These are phyloP conservation scores for Empis stercorea DNA, from an alignment of 2,888 invertebrate species.

Conservation along the genomic window DNA sequence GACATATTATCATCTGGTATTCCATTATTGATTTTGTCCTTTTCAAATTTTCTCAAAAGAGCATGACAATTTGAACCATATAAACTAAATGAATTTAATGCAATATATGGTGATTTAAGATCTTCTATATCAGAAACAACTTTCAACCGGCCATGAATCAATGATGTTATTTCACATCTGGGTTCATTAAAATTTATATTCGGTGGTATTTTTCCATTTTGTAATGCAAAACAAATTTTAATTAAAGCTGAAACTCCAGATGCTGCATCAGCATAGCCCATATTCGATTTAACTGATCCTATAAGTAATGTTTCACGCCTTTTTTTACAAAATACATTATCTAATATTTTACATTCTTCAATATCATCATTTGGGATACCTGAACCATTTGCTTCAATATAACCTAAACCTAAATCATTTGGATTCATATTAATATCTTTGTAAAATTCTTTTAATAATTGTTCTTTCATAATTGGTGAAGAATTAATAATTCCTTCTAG, in stretches of 20 bases:
- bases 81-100: constrained; percentile 80
- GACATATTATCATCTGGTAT: constrained; percentile 49
- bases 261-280: constrained; percentile 78
- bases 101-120: constrained; percentile 59
- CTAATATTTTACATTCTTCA: constrained; percentile 68
- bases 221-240: constrained; percentile 66
- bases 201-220: constrained; percentile 61
- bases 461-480: constrained; percentile 44
- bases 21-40: constrained; percentile 36
- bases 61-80: constrained; percentile 62
- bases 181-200: constrained; percentile 62
- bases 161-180: constrained; percentile 42
- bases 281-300: constrained; percentile 81
- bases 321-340: constrained; percentile 56
- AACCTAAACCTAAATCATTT: constrained; percentile 54
- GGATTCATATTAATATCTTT: constrained; percentile 55
- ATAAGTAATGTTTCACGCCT: constrained; percentile 60
- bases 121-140: constrained; percentile 58
- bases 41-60: constrained; percentile 13
- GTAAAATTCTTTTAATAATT: constrained; percentile 46
- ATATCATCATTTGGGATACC: constrained; percentile 73
- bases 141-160: constrained; percentile 44
- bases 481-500: constrained; percentile 50
- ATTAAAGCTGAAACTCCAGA: constrained; percentile 65
- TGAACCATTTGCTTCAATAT: constrained; percentile 73